Evolutionary conservation across 2,797 vertebrate species (phyloP).

Genomic region (Euthynnus affinis): DNA sequence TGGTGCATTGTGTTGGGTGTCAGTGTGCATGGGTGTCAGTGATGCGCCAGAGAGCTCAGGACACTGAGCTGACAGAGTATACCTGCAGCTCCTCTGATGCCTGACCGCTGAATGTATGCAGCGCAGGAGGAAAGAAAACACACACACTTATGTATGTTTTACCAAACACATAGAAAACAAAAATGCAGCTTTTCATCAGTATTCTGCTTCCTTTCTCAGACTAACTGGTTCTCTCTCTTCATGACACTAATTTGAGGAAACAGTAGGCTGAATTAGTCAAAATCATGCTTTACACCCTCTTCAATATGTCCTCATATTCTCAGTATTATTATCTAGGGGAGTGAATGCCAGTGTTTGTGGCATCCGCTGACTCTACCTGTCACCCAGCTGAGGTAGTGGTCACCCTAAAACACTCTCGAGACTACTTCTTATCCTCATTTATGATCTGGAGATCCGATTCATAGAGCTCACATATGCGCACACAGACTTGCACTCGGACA

Average conservation of each 20-base stretch:
- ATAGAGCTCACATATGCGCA: slow-evolving; percentile 53
- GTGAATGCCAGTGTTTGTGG: not conserved
- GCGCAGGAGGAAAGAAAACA: slow-evolving; percentile 23
- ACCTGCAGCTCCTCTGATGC: slow-evolving; percentile 57
- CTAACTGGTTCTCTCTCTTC: not conserved
- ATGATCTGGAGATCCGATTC: slow-evolving; percentile 76
- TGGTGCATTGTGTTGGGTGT: slow-evolving; percentile 30
- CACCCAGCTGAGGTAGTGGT: slow-evolving; percentile 86
- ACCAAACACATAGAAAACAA: slow-evolving; percentile 16
- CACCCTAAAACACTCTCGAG: slow-evolving; percentile 81
- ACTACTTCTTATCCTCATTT: slow-evolving; percentile 67
- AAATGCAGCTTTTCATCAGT: not conserved
- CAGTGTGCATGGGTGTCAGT: slow-evolving; percentile 53
- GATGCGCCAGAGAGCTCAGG: slow-evolving; percentile 59
- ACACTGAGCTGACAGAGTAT: slow-evolving; percentile 60
- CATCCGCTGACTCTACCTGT: slow-evolving; percentile 83
- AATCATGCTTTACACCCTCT: not conserved
- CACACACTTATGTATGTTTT: slow-evolving; percentile 27
- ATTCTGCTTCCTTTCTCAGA: not conserved
- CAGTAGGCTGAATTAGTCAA: not conserved
- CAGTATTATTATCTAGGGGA: not conserved
- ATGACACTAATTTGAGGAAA: slow-evolving; percentile 9
- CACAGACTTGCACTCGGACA: slow-evolving; percentile 1
- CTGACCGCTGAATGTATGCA: slow-evolving; percentile 49
- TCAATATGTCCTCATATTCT: not conserved